phyloP scores from a whole-genome alignment of 2,888 invertebrate species.

The Linnaemya tessellans region DNA sequence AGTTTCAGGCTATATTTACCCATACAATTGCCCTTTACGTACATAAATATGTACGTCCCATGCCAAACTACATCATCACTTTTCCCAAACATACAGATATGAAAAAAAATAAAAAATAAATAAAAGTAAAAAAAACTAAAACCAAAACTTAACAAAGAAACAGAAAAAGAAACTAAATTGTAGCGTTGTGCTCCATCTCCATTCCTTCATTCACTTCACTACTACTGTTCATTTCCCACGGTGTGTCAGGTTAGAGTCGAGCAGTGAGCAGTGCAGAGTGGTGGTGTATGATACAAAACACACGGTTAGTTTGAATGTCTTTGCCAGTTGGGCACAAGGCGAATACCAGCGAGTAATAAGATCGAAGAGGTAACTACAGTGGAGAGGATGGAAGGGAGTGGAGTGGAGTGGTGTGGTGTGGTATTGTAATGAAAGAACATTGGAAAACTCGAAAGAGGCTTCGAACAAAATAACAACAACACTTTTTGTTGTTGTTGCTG shows the following conservation, averaged over 20 bases:
- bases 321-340: conserved; percentile 40
- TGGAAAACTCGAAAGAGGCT: conserved; percentile 49
- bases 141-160: conserved; percentile 56
- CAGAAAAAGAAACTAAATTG: conserved; percentile 67
- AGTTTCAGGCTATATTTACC: conserved; percentile 65
- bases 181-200: conserved; percentile 59
- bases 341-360: conserved; percentile 37
- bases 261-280: conserved; percentile 48
- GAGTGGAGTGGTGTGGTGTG: conserved; percentile 59
- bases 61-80: conserved; percentile 63
- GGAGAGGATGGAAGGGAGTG: conserved; percentile 21
- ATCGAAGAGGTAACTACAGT: conserved; percentile 21
- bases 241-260: conserved; percentile 74
- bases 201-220: conserved; percentile 66
- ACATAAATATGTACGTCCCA: conserved; percentile 40
- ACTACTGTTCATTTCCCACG: conserved; percentile 83
- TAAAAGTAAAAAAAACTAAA: conserved; percentile 51
- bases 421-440: conserved; percentile 70
- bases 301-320: conserved; percentile 52
- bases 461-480: conserved; percentile 62
- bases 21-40: conserved; percentile 59
- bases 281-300: conserved; percentile 31
- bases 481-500: conserved; percentile 16
- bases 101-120: conserved; percentile 49
- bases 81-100: conserved; percentile 63